A percentile compares a stretch with the other conserved stretches of the same genome.
These are phyloP conservation scores for Podarcis raffonei DNA, from an alignment of 2,113 vertebrate species.

Conservation along the genomic window DNA sequence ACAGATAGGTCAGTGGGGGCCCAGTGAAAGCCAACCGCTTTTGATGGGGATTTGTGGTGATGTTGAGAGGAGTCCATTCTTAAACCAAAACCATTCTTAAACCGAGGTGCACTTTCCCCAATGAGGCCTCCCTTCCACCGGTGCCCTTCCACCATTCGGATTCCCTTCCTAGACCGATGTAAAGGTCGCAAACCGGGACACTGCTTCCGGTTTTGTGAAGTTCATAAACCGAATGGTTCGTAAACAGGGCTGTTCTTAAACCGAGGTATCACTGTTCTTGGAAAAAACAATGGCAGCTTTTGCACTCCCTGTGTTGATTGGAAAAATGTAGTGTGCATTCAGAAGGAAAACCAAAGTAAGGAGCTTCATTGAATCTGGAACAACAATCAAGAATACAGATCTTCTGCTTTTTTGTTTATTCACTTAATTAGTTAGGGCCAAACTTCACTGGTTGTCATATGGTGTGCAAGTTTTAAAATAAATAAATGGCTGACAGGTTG, in stretches of 20 bases:
- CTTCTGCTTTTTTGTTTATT: background rate
- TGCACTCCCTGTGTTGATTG: background rate
- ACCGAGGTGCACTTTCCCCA: too few relatives aligned
- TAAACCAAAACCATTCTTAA: too few relatives aligned
- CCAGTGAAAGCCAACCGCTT: background rate
- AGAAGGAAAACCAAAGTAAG: background rate
- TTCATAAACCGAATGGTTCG: too few relatives aligned
- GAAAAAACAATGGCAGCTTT: background rate
- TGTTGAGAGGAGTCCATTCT: background rate
- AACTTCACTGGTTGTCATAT: background rate
- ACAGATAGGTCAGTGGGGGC: background rate
- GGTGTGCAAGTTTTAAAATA: too few relatives aligned
- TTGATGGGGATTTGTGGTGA: background rate
- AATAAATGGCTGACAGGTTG: too few relatives aligned
- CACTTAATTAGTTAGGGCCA: background rate
- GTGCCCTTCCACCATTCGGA: too few relatives aligned
- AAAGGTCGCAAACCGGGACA: too few relatives aligned
- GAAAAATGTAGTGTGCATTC: background rate
- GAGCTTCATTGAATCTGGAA: background rate
- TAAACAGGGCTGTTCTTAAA: too few relatives aligned
- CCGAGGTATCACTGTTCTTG: background rate
- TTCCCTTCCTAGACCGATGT: too few relatives aligned
- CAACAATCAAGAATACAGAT: background rate
- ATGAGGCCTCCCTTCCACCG: too few relatives aligned
- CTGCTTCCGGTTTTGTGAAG: too few relatives aligned